These are phyloP conservation scores for Campoletis raptor DNA, from an alignment of 2,888 invertebrate species.

Conservation along the genomic window DNA sequence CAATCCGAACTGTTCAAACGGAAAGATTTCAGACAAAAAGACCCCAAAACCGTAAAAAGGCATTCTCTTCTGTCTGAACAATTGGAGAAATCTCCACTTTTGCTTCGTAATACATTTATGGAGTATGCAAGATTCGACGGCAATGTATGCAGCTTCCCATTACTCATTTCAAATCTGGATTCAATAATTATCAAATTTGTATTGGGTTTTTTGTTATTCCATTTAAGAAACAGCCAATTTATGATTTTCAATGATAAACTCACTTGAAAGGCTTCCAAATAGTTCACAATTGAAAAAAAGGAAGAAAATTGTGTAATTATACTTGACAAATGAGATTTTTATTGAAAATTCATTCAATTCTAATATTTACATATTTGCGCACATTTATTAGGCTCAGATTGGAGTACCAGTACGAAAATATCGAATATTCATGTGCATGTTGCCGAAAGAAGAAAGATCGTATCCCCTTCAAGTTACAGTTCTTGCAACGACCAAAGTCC, in stretches of 20 bases:
- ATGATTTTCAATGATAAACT: too few species aligned
- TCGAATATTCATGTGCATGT: slow-evolving; percentile 95
- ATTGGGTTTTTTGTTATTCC: not conserved
- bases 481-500: slow-evolving; percentile 93
- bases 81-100: slow-evolving; percentile 90
- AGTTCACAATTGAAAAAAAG: too few species aligned
- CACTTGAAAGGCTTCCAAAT: too few species aligned
- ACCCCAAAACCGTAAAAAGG: slow-evolving; percentile 76
- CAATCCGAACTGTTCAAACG: slow-evolving; percentile 87
- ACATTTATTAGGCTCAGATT: slow-evolving; percentile 87
- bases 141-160: slow-evolving; percentile 83
- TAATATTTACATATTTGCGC: not conserved
- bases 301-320: too few species aligned
- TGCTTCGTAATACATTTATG: slow-evolving; percentile 94
- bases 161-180: not conserved
- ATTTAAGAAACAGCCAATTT: too few species aligned
- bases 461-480: slow-evolving; percentile 94
- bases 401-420: slow-evolving; percentile 93
- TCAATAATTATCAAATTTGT: not conserved
- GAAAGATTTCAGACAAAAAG: slow-evolving; percentile 83
- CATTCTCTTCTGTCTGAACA: slow-evolving; percentile 91
- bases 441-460: slow-evolving; percentile 91
- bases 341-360: not conserved
- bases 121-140: slow-evolving; percentile 97
- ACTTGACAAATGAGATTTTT: not conserved